Conservation (phyloP, 1,140 invertebrate species). For the Palaemon carinicauda region DNA sequence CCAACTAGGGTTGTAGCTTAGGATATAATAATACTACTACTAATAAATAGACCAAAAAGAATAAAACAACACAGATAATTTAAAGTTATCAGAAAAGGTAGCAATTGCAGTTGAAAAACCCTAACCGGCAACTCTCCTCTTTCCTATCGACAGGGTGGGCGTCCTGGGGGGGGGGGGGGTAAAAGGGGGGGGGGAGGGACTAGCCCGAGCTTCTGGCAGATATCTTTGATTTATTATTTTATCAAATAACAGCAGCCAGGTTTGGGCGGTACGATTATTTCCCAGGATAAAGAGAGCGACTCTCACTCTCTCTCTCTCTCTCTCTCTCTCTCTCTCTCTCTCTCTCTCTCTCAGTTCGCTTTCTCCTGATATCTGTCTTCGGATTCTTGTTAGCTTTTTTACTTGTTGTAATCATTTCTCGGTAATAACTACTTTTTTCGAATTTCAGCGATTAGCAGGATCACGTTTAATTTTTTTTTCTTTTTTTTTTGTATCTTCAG, state of each 20-base stretch:
- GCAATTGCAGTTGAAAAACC: neutral
- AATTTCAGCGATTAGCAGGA: neutral
- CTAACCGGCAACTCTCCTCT: neutral
- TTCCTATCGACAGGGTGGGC: neutral
- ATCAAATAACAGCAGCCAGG: conserved; percentile 21
- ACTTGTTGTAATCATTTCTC: neutral
- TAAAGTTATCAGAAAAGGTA: neutral
- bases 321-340: conserved; percentile 10
- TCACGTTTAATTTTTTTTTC: neutral
- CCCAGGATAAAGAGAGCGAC: too few species aligned
- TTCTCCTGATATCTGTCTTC: too few species aligned
- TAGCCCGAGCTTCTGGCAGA: neutral
- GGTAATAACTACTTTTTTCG: neutral
- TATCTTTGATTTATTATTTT: conserved; percentile 41
- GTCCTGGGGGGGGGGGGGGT: neutral
- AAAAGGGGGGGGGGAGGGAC: neutral
- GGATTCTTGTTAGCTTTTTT: too few species aligned
- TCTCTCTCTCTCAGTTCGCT: neutral
- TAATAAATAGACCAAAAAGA: neutral
- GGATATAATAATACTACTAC: too few species aligned
- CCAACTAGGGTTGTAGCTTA: too few species aligned
- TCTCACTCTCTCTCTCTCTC: conserved; percentile 15
- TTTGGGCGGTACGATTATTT: neutral
- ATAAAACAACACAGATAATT: neutral
- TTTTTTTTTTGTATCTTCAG: too few species aligned